Evolutionary conservation across 1,140 invertebrate genomes (phyloP).

Genomic region (Tetraneura akinire): DNA sequence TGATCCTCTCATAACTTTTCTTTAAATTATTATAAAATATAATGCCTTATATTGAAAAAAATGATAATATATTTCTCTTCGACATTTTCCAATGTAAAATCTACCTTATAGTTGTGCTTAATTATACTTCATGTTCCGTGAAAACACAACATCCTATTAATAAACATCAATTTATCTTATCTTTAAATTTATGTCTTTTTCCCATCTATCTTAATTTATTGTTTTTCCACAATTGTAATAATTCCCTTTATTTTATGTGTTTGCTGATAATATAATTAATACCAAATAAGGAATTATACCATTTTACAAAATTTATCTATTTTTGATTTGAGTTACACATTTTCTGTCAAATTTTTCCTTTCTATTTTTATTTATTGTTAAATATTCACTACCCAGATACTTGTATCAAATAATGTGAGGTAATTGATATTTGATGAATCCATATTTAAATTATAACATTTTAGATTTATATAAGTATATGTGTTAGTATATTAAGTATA

Average conservation of each 20-base stretch:
- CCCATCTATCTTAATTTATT: slow-evolving; percentile 18
- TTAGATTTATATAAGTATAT: no score
- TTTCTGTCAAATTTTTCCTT: not conserved
- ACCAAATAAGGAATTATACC: not conserved
- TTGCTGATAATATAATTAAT: not conserved
- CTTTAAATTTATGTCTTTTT: slow-evolving; percentile 29
- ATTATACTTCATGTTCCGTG: not conserved
- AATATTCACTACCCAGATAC: no score
- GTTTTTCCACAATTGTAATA: not conserved
- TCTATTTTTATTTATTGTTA: slow-evolving; percentile 17
- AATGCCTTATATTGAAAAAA: no score
- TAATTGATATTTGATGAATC: no score
- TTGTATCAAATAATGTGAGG: no score
- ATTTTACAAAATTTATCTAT: not conserved
- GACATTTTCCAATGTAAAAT: not conserved
- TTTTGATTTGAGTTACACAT: not conserved
- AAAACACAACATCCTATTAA: not conserved
- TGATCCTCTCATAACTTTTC: no score
- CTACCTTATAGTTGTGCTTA: no score
- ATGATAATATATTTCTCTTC: no score
- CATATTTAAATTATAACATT: no score
- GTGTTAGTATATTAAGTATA: no score
- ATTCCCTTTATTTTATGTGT: not conserved
- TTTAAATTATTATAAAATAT: no score
- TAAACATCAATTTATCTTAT: slow-evolving; percentile 21